Base-by-base conservation (phyloP, 2,113 vertebrate genomes). In the Ptyas mucosa region DNA sequence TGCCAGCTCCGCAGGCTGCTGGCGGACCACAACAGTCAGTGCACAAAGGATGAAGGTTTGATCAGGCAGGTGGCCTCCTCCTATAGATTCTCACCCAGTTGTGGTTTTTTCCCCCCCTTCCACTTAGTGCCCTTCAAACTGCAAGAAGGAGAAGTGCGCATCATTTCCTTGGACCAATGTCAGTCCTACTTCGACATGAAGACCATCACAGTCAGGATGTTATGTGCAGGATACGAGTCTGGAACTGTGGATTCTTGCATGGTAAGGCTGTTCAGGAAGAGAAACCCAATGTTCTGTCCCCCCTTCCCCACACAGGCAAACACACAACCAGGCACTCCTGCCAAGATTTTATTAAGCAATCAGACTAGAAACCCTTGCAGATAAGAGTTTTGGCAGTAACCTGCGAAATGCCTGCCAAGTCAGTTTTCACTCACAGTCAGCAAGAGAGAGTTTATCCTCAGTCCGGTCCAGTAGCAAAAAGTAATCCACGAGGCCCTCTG, bases 131-230 rank as follows among this genome's bases (percentile, higher is more conserved):
- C 99, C 49, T 99, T 99, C 93, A 99, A 99, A 95, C 98, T 99
- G 53, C 99, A 99, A 95, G 99, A 99, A 94, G 99, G 99, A 8
- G 98, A 98, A 94, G 99, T 99, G 43, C 98, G 99, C 29, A 98
- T 99, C 91, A 99, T 99, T 95, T 98, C 99, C 3, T 94, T 98
- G 92, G 98, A 99, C 54, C 98, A 98, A 94, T 99, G 99, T 91
- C 99, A 98, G 97, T 98, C 98, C 0, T 99, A 99, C 96, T 99
- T 99, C 15, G 98, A 99, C 96, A 98, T 98, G 98, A 99, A 99
- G 97, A 99, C 98, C 95, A 99, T 99, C 96, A 99, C 99, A 90
- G 97, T 97, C 94, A 98, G 99, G 93, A 99, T 99, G 99, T 97
- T 99, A 57, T 99, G 99, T 34, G 99, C 99, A 0, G 99, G 99